These are phyloP conservation scores for Myodes glareolus DNA, from an alignment of 2,113 vertebrate genomes.

Conservation along the genomic window DNA sequence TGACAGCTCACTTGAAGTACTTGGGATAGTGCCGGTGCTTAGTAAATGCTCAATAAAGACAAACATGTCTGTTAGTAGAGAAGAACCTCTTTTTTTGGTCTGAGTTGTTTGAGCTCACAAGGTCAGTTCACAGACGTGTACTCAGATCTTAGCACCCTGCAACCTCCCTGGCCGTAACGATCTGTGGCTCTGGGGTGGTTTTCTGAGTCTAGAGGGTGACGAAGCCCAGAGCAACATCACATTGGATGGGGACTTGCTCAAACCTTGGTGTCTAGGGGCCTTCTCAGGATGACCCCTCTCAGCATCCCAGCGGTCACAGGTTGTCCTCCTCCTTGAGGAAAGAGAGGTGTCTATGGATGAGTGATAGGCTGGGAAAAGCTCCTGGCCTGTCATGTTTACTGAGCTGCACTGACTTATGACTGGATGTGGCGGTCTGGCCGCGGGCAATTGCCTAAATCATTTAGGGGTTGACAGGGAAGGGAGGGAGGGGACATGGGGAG, in stretches of 20 bases:
- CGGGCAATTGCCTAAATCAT: constrained; percentile 91
- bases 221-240: not conserved
- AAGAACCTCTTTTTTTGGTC: not conserved
- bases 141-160: not conserved
- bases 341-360: constrained; percentile 42
- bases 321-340: not conserved
- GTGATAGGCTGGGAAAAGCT: constrained; percentile 79
- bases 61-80: not conserved
- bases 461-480: constrained; percentile 89
- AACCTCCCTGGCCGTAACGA: not conserved
- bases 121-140: not conserved
- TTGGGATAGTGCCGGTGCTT: not conserved
- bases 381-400: constrained; percentile 87
- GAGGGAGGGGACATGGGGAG: constrained; percentile 80
- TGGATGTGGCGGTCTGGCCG: constrained; percentile 88
- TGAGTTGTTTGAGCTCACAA: not conserved
- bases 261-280: not conserved
- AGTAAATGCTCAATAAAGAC: constrained; percentile 43
- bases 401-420: constrained; percentile 89
- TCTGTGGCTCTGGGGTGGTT: not conserved
- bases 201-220: not conserved
- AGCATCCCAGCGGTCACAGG: not conserved
- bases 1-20: not conserved
- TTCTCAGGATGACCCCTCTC: not conserved
- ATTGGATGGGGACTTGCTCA: not conserved